These are phyloP conservation scores for Oreocharis arfaki DNA, from an alignment of 2,113 vertebrate genomes.

Conservation along the genomic window DNA sequence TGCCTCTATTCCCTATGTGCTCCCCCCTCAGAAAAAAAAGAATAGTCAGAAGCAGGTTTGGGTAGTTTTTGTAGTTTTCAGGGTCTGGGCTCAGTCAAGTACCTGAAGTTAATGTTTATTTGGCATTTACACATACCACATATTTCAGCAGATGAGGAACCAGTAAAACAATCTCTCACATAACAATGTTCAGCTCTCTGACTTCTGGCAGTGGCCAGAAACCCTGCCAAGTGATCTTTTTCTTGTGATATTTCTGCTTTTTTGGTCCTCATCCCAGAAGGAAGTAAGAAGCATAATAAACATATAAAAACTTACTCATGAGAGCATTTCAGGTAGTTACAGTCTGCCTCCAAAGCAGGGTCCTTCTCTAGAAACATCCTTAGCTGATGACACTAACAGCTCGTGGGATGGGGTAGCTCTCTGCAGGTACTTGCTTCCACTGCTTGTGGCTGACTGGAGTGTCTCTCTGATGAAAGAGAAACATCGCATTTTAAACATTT, in stretches of 20 bases:
- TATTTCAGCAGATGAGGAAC: background rate
- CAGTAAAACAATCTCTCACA: background rate
- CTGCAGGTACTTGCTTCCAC: background rate
- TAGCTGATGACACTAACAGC: background rate
- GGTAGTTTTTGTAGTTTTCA: background rate
- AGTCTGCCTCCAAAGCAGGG: background rate
- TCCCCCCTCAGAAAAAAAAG: background rate
- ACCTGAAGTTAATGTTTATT: background rate
- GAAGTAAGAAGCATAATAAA: background rate
- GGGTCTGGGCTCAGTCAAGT: background rate
- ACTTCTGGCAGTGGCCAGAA: background rate
- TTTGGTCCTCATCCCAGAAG: background rate
- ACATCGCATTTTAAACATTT: background rate
- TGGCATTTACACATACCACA: background rate
- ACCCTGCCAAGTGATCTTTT: background rate
- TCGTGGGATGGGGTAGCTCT: background rate
- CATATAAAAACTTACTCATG: background rate
- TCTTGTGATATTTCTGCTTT: background rate
- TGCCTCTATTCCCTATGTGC: background rate
- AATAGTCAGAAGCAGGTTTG: background rate
- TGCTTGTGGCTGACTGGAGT: background rate
- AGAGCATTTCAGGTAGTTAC: background rate
- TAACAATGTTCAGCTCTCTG: background rate
- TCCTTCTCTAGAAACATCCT: background rate
- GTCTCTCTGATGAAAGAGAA: background rate